A percentile compares a stretch with the other conserved stretches of the same genome.
Evolutionary conservation across 1,140 invertebrate genomes (phyloP).

Genomic region (Solen grandis): DNA sequence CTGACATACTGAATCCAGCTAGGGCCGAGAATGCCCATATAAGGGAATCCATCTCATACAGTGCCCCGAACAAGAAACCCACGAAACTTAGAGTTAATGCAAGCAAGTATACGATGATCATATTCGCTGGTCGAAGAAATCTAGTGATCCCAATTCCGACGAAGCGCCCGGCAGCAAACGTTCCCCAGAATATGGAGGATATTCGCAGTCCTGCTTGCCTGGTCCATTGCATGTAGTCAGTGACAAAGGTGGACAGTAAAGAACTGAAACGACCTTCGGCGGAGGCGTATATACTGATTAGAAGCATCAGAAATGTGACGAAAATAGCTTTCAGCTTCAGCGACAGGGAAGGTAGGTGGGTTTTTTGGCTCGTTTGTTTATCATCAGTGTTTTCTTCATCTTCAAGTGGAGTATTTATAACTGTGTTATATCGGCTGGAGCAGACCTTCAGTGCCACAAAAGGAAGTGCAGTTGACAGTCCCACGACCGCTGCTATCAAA

Average conservation of each 20-base stretch:
- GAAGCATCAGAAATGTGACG: conserved; percentile 9
- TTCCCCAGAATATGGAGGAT: conserved; percentile 61
- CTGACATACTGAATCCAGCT: conserved; percentile 60
- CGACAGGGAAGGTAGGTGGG: background rate
- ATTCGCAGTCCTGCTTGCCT: conserved; percentile 53
- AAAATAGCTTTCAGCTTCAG: background rate
- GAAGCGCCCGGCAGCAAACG: conserved; percentile 59
- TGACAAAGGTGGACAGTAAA: conserved; percentile 61
- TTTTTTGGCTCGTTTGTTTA: background rate
- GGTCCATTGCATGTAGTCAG: conserved; percentile 55
- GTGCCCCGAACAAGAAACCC: conserved; percentile 37
- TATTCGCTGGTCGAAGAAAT: conserved; percentile 46
- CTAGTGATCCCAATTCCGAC: conserved; percentile 53
- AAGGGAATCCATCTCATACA: background rate
- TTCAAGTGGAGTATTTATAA: conserved; percentile 6
- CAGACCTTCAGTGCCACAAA: conserved; percentile 22
- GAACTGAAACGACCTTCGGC: conserved; percentile 59
- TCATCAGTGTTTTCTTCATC: background rate
- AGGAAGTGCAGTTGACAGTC: conserved; percentile 20
- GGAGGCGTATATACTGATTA: conserved; percentile 58
- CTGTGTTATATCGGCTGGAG: background rate
- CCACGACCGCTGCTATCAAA: conserved; percentile 7
- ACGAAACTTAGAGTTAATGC: conserved; percentile 36
- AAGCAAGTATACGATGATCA: conserved; percentile 49
- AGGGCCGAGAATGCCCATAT: conserved; percentile 32